Evolutionary conservation across 2,888 invertebrate species (phyloP).

Genomic region (Aspidapion aeneum): DNA sequence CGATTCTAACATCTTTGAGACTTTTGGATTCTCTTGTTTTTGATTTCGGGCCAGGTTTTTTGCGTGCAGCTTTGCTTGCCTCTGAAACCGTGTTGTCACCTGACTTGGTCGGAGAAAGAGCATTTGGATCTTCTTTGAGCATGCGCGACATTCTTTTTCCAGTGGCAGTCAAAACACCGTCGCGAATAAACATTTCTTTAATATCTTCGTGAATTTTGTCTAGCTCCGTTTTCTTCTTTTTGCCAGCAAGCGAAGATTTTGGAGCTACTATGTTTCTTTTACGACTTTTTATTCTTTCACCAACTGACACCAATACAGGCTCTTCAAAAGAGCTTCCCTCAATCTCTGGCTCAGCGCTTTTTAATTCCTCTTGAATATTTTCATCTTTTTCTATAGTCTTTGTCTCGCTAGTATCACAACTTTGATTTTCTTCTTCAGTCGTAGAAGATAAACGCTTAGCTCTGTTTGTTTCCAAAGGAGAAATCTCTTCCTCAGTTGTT

Average conservation of each 20-base stretch:
- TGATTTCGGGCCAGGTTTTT: slow-evolving; percentile 28
- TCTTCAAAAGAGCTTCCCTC: slow-evolving; percentile 23
- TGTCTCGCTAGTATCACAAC: background rate
- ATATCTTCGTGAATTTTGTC: slow-evolving; percentile 65
- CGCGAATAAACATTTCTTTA: slow-evolving; percentile 65
- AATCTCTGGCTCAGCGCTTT: slow-evolving; percentile 10
- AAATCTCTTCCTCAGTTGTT: slow-evolving; percentile 22
- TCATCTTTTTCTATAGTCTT: background rate
- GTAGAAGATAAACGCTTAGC: slow-evolving; percentile 7
- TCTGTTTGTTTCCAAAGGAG: slow-evolving; percentile 23
- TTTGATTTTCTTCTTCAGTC: slow-evolving; percentile 23
- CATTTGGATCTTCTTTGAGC: slow-evolving; percentile 41
- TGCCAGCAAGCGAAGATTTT: slow-evolving; percentile 34
- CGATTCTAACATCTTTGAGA: slow-evolving; percentile 32
- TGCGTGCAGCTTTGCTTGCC: slow-evolving; percentile 19
- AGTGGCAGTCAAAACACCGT: slow-evolving; percentile 60
- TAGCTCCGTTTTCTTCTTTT: slow-evolving; percentile 51
- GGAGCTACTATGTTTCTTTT: slow-evolving; percentile 21
- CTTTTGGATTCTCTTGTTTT: slow-evolving; percentile 28
- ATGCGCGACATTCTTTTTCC: slow-evolving; percentile 64
- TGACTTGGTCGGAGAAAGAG: slow-evolving; percentile 16
- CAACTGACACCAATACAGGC: slow-evolving; percentile 29
- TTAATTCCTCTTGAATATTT: slow-evolving; percentile 5
- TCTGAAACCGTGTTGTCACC: slow-evolving; percentile 3
- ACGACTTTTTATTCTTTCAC: slow-evolving; percentile 34